These are phyloP conservation scores for Musca vetustissima DNA, from an alignment of 1,140 invertebrate species.

Conservation along the genomic window DNA sequence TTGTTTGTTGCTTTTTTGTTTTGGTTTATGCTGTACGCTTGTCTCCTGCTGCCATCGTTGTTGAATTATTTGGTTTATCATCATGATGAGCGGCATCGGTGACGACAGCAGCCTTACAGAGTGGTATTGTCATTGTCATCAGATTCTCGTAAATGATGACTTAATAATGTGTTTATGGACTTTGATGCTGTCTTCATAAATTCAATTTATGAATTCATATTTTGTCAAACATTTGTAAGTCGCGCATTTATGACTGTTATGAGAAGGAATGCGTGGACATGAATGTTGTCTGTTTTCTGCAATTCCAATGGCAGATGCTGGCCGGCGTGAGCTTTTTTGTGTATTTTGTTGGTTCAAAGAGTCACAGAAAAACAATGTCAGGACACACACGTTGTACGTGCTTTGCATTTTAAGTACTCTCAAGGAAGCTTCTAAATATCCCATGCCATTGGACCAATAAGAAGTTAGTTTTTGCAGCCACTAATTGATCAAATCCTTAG, in stretches of 20 bases:
- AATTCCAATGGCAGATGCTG: not conserved
- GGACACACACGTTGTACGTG: slow-evolving; percentile 55
- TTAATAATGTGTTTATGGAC: slow-evolving; percentile 23
- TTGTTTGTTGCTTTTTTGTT: no score
- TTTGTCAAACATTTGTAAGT: slow-evolving; percentile 24
- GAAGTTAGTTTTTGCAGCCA: slow-evolving; percentile 30
- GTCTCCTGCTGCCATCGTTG: no score
- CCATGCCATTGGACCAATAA: not conserved
- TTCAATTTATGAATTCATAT: slow-evolving; percentile 25
- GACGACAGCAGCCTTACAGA: no score
- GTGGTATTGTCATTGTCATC: no score
- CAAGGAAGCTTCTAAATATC: not conserved
- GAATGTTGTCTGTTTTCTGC: not conserved
- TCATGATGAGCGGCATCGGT: not conserved
- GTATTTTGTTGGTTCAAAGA: not conserved
- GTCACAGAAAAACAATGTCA: slow-evolving; percentile 29
- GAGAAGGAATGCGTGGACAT: slow-evolving; percentile 12
- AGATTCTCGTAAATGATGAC: slow-evolving; percentile 18
- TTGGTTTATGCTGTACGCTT: no score
- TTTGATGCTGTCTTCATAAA: slow-evolving; percentile 23
- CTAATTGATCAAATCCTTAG: slow-evolving; percentile 53
- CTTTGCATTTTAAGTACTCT: slow-evolving; percentile 52
- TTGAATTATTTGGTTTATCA: not conserved
- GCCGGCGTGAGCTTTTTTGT: no score
- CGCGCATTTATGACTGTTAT: slow-evolving; percentile 22